Base-by-base conservation (phyloP, 2,113 vertebrate genomes). In the Spea bombifrons region DNA sequence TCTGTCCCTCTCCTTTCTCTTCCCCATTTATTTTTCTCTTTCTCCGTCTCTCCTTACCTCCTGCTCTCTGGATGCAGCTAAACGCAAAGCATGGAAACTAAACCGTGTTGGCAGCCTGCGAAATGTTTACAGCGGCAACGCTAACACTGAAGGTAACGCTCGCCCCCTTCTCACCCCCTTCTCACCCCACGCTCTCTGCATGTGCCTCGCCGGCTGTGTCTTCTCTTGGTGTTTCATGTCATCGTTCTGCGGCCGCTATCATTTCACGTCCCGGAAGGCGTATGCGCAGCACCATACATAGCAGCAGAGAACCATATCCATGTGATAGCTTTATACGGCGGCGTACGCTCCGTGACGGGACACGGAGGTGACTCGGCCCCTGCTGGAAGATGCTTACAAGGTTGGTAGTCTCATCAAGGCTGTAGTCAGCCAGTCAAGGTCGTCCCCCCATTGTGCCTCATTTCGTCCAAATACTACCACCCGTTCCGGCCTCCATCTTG, bases 61-160 rank as follows among this genome's bases (percentile, higher is more conserved):
- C 90, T 92, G 92, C 92, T 92, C 79, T 92, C 91, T 90, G 94
- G 94, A 95, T 55, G 93, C 95, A 97, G 96, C 93, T 92, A 96
- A 95, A 87, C 94, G 92, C 93, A 97, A 89, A 94, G 94, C 92
- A 67, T 97, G 96, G 95, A 97, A 95, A 92, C 94, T 97, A 90
- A 96, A 94, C 87, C 94, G 94, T 87, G 94, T 97, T 88, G 92
- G 92, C 95, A 97, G 96, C 88, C 94, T 97, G 90, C 94, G 94
- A 93, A 95, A 94, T 92, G 92, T 96, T 88, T 93, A 96, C 95
- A 93, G 88, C 93, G 93, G 94, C 90, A 92, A 92, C 86, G 89
- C 92, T 89, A 91, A 93, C 93, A 92, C 93, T 0, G 94, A 96
- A 96, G 94, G 96, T 96, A 97, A 95, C 83, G 50, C 71, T 76